These are phyloP conservation scores for Acanthurus lineatus DNA, from an alignment of 2,797 vertebrate species.

Conservation along the genomic window DNA sequence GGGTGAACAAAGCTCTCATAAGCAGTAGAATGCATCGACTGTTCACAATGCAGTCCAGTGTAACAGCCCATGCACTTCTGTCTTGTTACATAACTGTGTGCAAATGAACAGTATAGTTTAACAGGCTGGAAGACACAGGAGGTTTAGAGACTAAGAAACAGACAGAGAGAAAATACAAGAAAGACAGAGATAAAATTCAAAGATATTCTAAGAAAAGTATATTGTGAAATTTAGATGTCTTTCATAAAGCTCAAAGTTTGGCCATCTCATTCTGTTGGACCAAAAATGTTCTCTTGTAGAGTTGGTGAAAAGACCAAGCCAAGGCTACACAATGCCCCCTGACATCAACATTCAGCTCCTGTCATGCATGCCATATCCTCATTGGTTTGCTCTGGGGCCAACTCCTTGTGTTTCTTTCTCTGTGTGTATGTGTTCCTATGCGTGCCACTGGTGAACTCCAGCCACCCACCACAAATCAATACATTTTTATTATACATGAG, in stretches of 20 bases:
- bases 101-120: slow-evolving; percentile 36
- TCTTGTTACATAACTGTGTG: slow-evolving; percentile 60
- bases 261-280: slow-evolving; percentile 56
- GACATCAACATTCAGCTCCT: slow-evolving; percentile 50
- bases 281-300: slow-evolving; percentile 40
- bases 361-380: slow-evolving; percentile 58
- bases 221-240: slow-evolving; percentile 1
- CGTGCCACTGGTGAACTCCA: not conserved
- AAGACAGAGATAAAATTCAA: not conserved
- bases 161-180: not conserved
- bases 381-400: slow-evolving; percentile 38
- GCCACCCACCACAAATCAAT: slow-evolving; percentile 4
- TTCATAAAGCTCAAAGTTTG: slow-evolving; percentile 5
- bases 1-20: not conserved
- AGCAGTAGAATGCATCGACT: not conserved
- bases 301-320: slow-evolving; percentile 44
- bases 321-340: slow-evolving; percentile 49
- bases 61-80: slow-evolving; percentile 12
- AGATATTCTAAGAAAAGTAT: not conserved
- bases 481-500: not conserved
- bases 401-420: not conserved
- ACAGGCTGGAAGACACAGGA: not conserved
- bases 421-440: slow-evolving; percentile 23
- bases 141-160: slow-evolving; percentile 1
- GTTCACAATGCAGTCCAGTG: slow-evolving; percentile 3